Evolutionary conservation across 1,140 invertebrate genomes (phyloP).

Genomic region (Lepidostoma basale): DNA sequence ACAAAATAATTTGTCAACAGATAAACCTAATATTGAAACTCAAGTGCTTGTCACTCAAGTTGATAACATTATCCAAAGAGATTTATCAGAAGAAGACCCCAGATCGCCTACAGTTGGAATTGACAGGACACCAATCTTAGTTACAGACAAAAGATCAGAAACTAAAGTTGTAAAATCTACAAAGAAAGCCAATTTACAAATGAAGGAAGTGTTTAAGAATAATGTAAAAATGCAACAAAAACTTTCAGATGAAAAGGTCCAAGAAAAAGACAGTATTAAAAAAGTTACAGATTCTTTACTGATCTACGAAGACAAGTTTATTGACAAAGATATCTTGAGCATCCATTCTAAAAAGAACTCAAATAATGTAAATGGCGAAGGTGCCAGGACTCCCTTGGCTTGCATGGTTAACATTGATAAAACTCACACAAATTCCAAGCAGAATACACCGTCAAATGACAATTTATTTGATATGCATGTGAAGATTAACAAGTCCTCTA

Average conservation of each 20-base stretch:
- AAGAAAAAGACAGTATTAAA: conserved; percentile 12
- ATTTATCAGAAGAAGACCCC: conserved; percentile 53
- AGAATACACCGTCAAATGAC: conserved; percentile 19
- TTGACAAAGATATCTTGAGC: neutral
- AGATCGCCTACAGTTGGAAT: conserved; percentile 58
- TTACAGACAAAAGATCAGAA: conserved; percentile 11
- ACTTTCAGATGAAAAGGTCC: conserved; percentile 4
- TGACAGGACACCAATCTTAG: conserved; percentile 55
- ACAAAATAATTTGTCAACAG: conserved; percentile 9
- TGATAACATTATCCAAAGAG: conserved; percentile 28
- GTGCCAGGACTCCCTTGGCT: conserved; percentile 37
- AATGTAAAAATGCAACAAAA: conserved; percentile 33
- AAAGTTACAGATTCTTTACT: conserved; percentile 33
- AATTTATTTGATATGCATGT: conserved; percentile 5
- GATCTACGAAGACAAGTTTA: conserved; percentile 38
- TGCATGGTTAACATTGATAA: conserved; percentile 38
- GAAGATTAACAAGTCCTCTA: conserved; percentile 14
- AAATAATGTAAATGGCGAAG: conserved; percentile 25
- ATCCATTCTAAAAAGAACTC: conserved; percentile 4
- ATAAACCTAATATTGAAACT: conserved; percentile 28
- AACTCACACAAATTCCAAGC: conserved; percentile 11
- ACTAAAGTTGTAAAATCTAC: conserved; percentile 16
- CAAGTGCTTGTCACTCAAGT: neutral
- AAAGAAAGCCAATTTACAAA: conserved; percentile 29
- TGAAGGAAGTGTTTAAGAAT: conserved; percentile 37